These are phyloP conservation scores for Diplogasteroides magnus DNA, from an alignment of 1,140 invertebrate genomes.

Conservation along the genomic window DNA sequence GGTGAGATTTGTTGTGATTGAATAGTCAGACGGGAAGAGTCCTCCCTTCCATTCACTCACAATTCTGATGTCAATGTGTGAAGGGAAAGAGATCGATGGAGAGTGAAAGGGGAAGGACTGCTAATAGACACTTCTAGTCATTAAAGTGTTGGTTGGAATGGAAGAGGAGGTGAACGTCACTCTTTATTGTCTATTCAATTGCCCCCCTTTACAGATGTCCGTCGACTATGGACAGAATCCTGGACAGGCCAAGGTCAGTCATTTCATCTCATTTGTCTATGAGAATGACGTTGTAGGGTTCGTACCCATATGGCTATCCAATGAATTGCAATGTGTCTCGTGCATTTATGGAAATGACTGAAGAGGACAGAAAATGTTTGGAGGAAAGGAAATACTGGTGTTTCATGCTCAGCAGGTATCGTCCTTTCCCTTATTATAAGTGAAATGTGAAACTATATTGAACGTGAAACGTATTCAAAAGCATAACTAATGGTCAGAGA, in stretches of 20 bases:
- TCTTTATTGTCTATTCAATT: neutral
- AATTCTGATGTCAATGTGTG: neutral
- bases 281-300: too few species aligned
- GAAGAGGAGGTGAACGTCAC: neutral
- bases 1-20: neutral
- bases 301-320: conserved; percentile 17
- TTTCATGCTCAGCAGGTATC: conserved; percentile 50
- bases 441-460: too few species aligned
- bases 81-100: neutral
- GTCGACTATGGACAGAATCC: neutral
- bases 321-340: conserved; percentile 24
- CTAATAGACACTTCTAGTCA: neutral
- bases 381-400: conserved; percentile 54
- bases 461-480: too few species aligned
- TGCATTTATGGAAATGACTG: conserved; percentile 44
- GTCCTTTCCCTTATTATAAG: neutral
- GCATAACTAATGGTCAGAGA: too few species aligned
- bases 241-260: neutral
- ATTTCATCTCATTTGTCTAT: too few species aligned
- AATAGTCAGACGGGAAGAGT: neutral
- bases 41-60: neutral
- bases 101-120: neutral
- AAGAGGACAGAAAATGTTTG: conserved; percentile 53
- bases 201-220: neutral
- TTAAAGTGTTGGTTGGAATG: too few species aligned